Percentiles rank a stretch among this genome's conserved stretches.
phyloP scores from a whole-genome alignment of 2,797 vertebrate species.

The Necrosyrtes monachus region DNA sequence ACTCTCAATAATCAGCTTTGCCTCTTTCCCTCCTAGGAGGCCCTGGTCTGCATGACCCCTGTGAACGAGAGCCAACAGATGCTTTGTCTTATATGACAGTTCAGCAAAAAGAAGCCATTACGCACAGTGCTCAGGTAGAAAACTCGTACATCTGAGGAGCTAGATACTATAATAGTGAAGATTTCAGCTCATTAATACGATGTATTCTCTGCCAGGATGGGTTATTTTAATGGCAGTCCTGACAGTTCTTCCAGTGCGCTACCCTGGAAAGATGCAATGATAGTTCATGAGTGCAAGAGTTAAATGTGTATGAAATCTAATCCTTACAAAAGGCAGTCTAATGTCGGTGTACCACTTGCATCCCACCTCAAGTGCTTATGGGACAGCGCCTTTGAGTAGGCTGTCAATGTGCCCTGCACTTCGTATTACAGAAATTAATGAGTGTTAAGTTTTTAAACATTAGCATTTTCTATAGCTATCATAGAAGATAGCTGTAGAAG shows the following conservation, averaged over 20 bases:
- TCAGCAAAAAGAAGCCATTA: slow-evolving; percentile 93
- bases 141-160: not conserved
- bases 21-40: slow-evolving; percentile 79
- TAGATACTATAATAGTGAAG: not conserved
- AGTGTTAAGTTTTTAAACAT: not conserved
- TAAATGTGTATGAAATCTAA: not conserved
- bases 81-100: slow-evolving; percentile 88
- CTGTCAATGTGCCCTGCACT: not conserved
- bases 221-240: not conserved
- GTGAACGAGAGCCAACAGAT: slow-evolving; percentile 92
- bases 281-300: not conserved
- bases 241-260: not conserved
- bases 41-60: slow-evolving; percentile 95
- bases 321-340: not conserved
- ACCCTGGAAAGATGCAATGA: not conserved
- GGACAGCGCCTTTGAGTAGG: not conserved
- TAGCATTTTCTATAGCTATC: not conserved
- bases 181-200: not conserved
- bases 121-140: slow-evolving; percentile 92
- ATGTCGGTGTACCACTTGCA: too few species aligned
- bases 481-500: not conserved
- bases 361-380: not conserved
- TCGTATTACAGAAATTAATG: not conserved
- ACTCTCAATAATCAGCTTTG: slow-evolving; percentile 16
- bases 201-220: not conserved